Percentiles rank a stretch among this genome's conserved stretches.
phyloP scores from a whole-genome alignment of 2,113 vertebrate species.

The Muntiacus reevesi region DNA sequence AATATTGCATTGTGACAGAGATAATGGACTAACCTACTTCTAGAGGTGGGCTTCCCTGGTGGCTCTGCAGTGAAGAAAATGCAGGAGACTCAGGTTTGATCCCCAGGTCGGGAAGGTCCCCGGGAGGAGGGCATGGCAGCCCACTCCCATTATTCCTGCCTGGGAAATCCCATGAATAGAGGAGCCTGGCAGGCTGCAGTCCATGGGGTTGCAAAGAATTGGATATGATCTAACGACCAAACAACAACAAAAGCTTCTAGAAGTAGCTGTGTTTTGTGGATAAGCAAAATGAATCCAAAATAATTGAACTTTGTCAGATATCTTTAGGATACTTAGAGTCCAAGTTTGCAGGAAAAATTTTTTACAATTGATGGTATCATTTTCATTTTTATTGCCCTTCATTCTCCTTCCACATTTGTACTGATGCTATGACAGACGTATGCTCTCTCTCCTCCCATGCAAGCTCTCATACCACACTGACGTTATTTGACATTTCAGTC shows the following conservation, averaged over 20 bases:
- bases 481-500: not conserved
- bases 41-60: not conserved
- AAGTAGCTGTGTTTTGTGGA: not conserved
- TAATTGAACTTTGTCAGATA: not conserved
- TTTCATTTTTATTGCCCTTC: not conserved
- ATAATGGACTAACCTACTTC: not conserved
- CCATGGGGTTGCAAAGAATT: not conserved
- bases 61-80: not conserved
- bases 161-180: not conserved
- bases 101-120: not conserved
- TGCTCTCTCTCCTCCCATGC: not conserved
- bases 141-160: not conserved
- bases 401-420: not conserved
- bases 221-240: not conserved
- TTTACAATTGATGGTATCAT: not conserved
- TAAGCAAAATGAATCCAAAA: not conserved
- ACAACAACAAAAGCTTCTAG: not conserved
- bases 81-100: not conserved
- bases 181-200: not conserved
- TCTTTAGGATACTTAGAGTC: not conserved
- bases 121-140: not conserved
- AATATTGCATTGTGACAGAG: not conserved
- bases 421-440: not conserved
- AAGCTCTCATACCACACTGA: not conserved
- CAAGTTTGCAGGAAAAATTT: not conserved